Percentiles rank a stretch among this genome's conserved stretches.
Evolutionary conservation across 1,140 invertebrate species (phyloP).

Genomic region (Macrobrachium rosenbergii): DNA sequence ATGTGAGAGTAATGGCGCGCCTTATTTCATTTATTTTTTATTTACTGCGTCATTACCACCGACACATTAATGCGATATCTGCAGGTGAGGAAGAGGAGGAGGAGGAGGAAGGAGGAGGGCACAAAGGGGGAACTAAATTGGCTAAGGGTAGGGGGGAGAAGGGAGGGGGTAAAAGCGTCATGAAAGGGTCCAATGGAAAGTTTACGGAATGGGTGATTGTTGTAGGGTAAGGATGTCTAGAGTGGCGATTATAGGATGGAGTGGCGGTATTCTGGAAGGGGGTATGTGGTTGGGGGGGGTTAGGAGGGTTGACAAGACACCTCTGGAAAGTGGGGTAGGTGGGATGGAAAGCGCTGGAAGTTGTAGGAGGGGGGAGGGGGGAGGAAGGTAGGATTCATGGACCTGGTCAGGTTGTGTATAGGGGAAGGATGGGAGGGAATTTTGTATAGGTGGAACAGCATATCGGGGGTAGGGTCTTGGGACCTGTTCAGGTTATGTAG

Average conservation of each 20-base stretch:
- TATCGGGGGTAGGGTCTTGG: neutral
- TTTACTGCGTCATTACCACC: too few relatives aligned
- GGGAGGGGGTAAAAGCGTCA: neutral
- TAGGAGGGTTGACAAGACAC: neutral
- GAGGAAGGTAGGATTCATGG: neutral
- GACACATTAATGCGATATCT: too few relatives aligned
- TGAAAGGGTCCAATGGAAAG: neutral
- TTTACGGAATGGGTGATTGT: neutral
- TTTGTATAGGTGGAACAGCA: neutral
- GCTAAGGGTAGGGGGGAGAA: neutral
- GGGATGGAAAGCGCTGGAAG: neutral
- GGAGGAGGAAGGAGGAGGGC: neutral
- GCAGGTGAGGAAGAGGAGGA: neutral
- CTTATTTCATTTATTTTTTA: too few relatives aligned
- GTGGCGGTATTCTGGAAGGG: neutral
- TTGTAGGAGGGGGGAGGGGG: constrained; percentile 3
- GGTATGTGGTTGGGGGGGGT: neutral
- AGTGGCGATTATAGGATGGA: neutral
- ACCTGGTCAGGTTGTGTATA: neutral
- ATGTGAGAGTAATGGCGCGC: neutral
- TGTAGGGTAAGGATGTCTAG: too few relatives aligned
- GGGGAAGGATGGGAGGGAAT: neutral
- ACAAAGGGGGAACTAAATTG: neutral
- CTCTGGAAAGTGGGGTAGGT: neutral
- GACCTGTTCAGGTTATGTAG: too few relatives aligned